Evolutionary conservation across 2,113 vertebrate genomes (phyloP).

Genomic region (Columbina picui): DNA sequence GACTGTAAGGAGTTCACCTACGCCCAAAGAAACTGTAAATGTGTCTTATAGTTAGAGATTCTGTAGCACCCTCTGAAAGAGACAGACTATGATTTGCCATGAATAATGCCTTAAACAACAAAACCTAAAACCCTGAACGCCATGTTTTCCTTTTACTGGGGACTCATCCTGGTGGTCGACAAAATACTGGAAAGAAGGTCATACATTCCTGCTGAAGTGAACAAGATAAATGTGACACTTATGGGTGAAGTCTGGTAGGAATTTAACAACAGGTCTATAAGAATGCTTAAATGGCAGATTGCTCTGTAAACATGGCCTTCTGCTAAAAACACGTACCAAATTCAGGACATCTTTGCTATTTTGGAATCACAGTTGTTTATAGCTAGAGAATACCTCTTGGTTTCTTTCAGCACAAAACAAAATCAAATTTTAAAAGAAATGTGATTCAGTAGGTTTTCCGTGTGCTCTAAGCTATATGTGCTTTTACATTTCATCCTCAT

Average conservation of each 20-base stretch:
- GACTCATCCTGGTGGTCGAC: background rate
- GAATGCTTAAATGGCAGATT: background rate
- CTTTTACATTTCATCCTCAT: background rate
- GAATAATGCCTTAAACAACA: background rate
- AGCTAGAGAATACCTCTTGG: background rate
- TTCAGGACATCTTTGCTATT: background rate
- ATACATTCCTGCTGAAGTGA: background rate
- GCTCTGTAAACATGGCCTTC: background rate
- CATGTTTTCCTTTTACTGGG: background rate
- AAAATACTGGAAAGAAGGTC: background rate
- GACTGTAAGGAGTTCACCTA: background rate
- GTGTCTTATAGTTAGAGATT: background rate
- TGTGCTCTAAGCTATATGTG: background rate
- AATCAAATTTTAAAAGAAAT: constrained; percentile 1
- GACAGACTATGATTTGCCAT: background rate
- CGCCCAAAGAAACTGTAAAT: background rate
- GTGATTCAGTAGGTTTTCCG: background rate
- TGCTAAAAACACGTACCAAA: background rate
- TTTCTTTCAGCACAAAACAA: background rate
- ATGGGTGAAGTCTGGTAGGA: background rate
- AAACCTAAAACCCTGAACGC: background rate
- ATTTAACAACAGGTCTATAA: background rate
- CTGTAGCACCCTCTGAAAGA: background rate
- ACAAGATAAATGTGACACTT: background rate
- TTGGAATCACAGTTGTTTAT: constrained; percentile 27